phyloP scores from a whole-genome alignment of 2,888 invertebrate species.

The Magallana nippona region DNA sequence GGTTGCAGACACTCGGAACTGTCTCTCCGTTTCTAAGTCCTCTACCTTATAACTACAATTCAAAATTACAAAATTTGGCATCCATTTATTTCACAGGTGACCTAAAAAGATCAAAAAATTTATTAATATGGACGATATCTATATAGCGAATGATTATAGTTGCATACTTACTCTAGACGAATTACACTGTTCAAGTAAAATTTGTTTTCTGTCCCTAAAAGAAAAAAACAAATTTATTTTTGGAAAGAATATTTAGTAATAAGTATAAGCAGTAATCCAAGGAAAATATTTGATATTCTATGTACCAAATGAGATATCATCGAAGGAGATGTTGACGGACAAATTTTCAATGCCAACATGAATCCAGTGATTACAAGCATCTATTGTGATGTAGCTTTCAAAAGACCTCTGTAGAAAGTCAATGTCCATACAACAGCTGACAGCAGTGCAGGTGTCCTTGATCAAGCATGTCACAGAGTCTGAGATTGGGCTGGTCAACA shows the following conservation, averaged over 20 bases:
- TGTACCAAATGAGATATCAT: conserved; percentile 2
- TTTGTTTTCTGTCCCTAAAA: conserved; percentile 49
- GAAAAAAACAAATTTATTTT: background rate
- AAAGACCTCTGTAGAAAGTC: conserved; percentile 59
- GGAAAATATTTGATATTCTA: background rate
- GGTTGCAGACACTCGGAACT: conserved; percentile 43
- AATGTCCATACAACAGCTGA: conserved; percentile 62
- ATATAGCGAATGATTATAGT: background rate
- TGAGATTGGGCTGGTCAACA: conserved; percentile 37
- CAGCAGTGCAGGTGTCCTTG: conserved; percentile 55
- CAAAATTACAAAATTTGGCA: background rate
- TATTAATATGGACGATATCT: background rate
- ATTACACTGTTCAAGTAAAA: conserved; percentile 50
- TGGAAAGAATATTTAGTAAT: background rate
- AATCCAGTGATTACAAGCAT: conserved; percentile 52
- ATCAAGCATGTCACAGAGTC: conserved; percentile 53
- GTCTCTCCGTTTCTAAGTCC: conserved; percentile 47
- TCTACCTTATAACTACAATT: conserved; percentile 42
- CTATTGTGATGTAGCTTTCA: conserved; percentile 55
- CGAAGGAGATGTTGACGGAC: conserved; percentile 21
- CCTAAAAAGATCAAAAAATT: background rate
- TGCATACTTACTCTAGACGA: conserved; percentile 50
- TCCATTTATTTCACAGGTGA: no score
- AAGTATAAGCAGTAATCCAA: no score
- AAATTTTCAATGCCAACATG: conserved; percentile 52